A percentile compares a stretch with the other conserved stretches of the same genome.
These are phyloP conservation scores for Andricus grossulariae DNA, from an alignment of 1,140 invertebrate genomes.

Conservation along the genomic window DNA sequence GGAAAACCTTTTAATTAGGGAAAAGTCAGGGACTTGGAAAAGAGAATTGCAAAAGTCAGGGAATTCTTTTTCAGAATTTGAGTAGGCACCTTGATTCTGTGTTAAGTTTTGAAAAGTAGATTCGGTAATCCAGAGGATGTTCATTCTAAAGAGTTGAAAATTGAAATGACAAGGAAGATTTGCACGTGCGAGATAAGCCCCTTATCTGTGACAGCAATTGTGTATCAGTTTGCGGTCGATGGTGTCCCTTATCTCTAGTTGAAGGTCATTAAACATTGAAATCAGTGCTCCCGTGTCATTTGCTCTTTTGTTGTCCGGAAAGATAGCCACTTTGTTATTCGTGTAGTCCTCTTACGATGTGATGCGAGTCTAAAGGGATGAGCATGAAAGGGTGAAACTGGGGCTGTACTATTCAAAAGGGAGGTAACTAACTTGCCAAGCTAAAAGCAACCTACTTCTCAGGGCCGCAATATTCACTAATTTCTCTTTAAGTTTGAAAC, in stretches of 20 bases:
- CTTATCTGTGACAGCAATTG: not conserved
- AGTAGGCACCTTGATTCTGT: too few species aligned
- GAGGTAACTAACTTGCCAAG: slow-evolving; percentile 1
- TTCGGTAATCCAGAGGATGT: too few species aligned
- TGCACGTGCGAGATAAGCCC: not conserved
- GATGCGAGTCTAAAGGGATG: slow-evolving; percentile 24
- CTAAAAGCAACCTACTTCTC: not conserved
- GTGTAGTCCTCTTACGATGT: not conserved
- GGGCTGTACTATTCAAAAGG: not conserved
- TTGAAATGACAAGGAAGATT: not conserved
- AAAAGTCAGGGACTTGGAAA: too few species aligned
- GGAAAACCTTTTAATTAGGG: too few species aligned
- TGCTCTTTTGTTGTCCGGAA: slow-evolving; percentile 43
- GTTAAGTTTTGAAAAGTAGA: too few species aligned
- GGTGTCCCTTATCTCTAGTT: slow-evolving; percentile 10
- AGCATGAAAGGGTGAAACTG: slow-evolving; percentile 11
- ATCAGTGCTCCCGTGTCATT: slow-evolving; percentile 42
- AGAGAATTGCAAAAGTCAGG: too few species aligned
- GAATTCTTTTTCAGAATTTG: too few species aligned
- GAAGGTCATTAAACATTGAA: slow-evolving; percentile 45
- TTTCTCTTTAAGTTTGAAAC: too few species aligned
- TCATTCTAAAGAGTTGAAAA: not conserved
- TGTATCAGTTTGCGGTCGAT: slow-evolving; percentile 4
- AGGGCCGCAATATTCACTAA: not conserved
- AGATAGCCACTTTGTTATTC: slow-evolving; percentile 49